phyloP scores from a whole-genome alignment of 2,113 vertebrate species.

The Eulemur macaco region DNA sequence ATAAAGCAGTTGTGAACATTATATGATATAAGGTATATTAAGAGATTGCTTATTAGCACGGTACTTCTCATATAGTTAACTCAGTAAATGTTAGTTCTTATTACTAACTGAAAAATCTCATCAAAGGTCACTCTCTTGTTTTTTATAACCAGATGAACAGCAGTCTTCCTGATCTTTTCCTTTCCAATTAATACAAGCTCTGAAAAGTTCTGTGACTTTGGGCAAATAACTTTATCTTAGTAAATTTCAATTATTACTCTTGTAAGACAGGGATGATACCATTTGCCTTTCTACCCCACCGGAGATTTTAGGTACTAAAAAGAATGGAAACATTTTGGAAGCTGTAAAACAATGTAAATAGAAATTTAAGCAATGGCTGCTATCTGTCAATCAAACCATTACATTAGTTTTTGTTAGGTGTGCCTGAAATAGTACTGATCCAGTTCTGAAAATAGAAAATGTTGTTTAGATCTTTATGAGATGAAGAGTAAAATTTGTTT shows the following conservation, averaged over 20 bases:
- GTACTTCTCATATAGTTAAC: not conserved
- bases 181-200: not conserved
- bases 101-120: not conserved
- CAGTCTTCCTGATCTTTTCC: not conserved
- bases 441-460: not conserved
- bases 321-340: conserved; percentile 14
- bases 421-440: not conserved
- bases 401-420: not conserved
- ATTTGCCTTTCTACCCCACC: not conserved
- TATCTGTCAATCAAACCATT: not conserved
- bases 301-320: not conserved
- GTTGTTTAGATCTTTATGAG: not conserved
- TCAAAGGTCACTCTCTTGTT: not conserved
- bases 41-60: not conserved
- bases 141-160: not conserved
- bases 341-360: not conserved
- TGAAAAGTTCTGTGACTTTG: not conserved
- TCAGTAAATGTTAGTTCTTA: not conserved
- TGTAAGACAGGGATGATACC: not conserved
- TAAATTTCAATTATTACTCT: not conserved
- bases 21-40: not conserved
- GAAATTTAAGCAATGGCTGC: too few relatives aligned
- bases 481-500: not conserved
- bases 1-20: not conserved
- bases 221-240: not conserved